A percentile compares a stretch with the other conserved stretches of the same genome.
phyloP scores from a whole-genome alignment of 2,113 vertebrate genomes.

The Saguinus midas region DNA sequence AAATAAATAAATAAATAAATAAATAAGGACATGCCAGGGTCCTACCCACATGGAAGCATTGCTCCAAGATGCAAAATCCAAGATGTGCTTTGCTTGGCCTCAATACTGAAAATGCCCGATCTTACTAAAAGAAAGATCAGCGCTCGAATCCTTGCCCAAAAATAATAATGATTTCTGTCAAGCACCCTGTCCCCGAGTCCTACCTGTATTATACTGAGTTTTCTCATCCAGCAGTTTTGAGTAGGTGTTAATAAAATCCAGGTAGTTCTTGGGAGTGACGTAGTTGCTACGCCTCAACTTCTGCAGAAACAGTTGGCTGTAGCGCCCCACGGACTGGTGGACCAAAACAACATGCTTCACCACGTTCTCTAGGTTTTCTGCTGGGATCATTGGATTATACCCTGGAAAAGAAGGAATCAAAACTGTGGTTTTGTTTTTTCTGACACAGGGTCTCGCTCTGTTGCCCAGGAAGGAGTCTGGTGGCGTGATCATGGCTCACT shows the following conservation, averaged over 20 bases:
- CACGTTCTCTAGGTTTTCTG: constrained; percentile 78
- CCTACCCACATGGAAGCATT: background rate
- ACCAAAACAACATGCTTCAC: constrained; percentile 92
- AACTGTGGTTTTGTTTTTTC: background rate
- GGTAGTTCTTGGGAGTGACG: constrained; percentile 96
- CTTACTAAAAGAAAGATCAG: background rate
- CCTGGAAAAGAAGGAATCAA: constrained; percentile 79
- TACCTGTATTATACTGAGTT: constrained; percentile 91
- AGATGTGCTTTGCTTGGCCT: accelerated
- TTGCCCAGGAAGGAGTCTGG: too few relatives aligned
- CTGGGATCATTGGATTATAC: constrained; percentile 87
- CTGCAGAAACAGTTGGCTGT: constrained; percentile 91
- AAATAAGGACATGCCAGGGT: background rate
- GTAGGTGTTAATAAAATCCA: constrained; percentile 95
- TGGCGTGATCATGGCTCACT: too few relatives aligned
- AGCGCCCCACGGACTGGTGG: constrained; percentile 89
- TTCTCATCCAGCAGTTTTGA: constrained; percentile 91
- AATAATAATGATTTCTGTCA: accelerated
- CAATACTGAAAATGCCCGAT: accelerated
- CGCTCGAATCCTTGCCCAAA: accelerated
- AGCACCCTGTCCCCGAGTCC: accelerated
- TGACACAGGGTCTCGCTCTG: too few relatives aligned
- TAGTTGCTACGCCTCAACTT: constrained; percentile 93
- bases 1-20: background rate
- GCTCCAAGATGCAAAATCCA: background rate